Evolutionary conservation across 2,113 vertebrate species (phyloP), one percentile per base, ranked within the genome.

Genomic region (Indicator indicator): DNA sequence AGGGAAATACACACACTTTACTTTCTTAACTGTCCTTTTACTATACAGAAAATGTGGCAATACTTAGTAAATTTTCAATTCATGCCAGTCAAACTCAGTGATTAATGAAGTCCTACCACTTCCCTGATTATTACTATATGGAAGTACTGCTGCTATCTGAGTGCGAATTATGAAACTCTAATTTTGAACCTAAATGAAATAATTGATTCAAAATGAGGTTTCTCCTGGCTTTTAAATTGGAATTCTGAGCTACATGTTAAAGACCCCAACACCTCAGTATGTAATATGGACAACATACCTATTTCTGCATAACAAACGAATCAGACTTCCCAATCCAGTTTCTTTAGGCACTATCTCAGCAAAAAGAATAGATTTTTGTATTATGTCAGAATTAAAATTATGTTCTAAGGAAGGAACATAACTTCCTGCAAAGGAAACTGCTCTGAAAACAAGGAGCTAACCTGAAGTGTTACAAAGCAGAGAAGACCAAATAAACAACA

Each of bases 311-410:
- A 56, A 67, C 21, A 42, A 82, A 83, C 30, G 77, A 90, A 74
- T 16, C 33, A 74, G 54, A 65, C n/a, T 69, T 89, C 73, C 77
- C 48, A 64, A 60, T 19, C 24, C 3, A 32, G 77, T 74, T 80
- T 62, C 67, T 87, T 73, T n/a, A 70, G 9, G 36, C 3, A 46
- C 59, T 65, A 48, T 23, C 50, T 71, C 50, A 52, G 55, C 56
- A 83, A 89, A 86, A 83, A 63, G 3, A 78, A 85, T 6, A 40
- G 13, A 8, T n/a, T 84, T 69, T 86, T 8, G 3, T 59, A 46
- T 83, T 77, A 70, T 6, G 21, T 52, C 36, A 88, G 80, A 90
- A 89, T 81, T 71, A 78, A 71, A 94, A 86, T 15, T 54, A 92
- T 33, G 46, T 42, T 73, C 18, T 26, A 40, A 20, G 36, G 36